phyloP scores from a whole-genome alignment of 1,140 invertebrate genomes.

The Drosophila kikkawai region DNA sequence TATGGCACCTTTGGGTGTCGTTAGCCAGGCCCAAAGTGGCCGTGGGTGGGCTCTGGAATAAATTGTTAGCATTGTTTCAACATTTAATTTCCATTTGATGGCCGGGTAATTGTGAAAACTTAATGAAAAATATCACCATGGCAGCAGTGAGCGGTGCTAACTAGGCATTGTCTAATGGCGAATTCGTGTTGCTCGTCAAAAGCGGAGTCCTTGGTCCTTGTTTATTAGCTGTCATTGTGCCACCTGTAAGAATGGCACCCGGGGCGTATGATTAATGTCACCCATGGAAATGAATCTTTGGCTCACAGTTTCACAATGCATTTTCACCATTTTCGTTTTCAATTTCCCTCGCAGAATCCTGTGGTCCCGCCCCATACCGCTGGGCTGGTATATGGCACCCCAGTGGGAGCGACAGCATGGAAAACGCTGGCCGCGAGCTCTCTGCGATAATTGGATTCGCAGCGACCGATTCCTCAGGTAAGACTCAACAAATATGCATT shows the following conservation, averaged over 20 bases:
- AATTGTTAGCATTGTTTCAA: slow-evolving; percentile 56
- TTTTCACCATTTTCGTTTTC: slow-evolving; percentile 18
- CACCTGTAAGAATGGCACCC: slow-evolving; percentile 16
- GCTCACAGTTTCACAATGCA: slow-evolving; percentile 14
- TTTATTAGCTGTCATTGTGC: slow-evolving; percentile 15
- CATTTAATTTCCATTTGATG: slow-evolving; percentile 65
- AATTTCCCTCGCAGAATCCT: slow-evolving; percentile 87
- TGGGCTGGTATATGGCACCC: slow-evolving; percentile 95
- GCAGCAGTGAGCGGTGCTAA: slow-evolving; percentile 31
- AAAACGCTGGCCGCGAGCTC: slow-evolving; percentile 90
- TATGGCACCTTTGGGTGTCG: slow-evolving; percentile 73
- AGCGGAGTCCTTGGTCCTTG: background rate
- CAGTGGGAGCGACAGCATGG: slow-evolving; percentile 94
- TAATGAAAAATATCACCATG: slow-evolving; percentile 64
- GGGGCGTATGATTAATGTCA: slow-evolving; percentile 38
- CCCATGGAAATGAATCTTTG: slow-evolving; percentile 10
- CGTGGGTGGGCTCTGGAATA: slow-evolving; percentile 27
- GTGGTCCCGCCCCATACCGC: slow-evolving; percentile 96
- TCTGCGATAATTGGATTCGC: slow-evolving; percentile 95
- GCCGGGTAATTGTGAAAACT: slow-evolving; percentile 58
- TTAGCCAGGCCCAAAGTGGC: slow-evolving; percentile 47
- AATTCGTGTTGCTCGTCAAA: slow-evolving; percentile 40
- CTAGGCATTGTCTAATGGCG: slow-evolving; percentile 45
- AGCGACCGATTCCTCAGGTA: slow-evolving; percentile 91
- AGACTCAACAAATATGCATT: slow-evolving; percentile 56